Conservation (phyloP, 2,113 vertebrate species). For the Hystrix brachyura region DNA sequence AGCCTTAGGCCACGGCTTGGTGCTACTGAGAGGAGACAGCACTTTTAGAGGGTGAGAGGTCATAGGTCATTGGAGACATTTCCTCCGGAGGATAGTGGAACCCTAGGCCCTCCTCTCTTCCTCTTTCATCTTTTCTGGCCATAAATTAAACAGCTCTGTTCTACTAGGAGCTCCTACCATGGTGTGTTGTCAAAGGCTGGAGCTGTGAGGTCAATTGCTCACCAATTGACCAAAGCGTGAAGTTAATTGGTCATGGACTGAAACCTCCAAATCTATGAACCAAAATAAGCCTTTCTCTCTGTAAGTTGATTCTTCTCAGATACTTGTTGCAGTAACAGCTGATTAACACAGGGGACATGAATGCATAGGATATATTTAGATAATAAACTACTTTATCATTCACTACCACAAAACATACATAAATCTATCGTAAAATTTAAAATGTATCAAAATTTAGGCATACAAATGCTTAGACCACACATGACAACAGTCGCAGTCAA, state of each 20-base stretch:
- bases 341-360: too few relatives aligned
- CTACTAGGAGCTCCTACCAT: neutral
- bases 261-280: too few relatives aligned
- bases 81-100: too few relatives aligned
- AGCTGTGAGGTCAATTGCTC: neutral
- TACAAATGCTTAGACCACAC: neutral
- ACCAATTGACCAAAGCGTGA: neutral
- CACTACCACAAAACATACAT: neutral
- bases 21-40: neutral
- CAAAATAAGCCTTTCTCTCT: too few relatives aligned
- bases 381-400: too few relatives aligned
- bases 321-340: too few relatives aligned
- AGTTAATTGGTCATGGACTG: too few relatives aligned
- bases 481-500: neutral
- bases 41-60: neutral
- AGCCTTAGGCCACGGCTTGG: neutral
- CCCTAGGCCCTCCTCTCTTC: neutral
- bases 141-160: neutral
- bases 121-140: neutral
- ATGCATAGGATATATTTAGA: too few relatives aligned
- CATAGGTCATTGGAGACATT: neutral
- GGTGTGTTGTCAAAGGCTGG: neutral
- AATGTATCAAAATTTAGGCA: neutral
- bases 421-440: neutral
- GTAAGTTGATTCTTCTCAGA: too few relatives aligned